Conservation (phyloP, 2,888 invertebrate species). For the Serrognathus titanus region DNA sequence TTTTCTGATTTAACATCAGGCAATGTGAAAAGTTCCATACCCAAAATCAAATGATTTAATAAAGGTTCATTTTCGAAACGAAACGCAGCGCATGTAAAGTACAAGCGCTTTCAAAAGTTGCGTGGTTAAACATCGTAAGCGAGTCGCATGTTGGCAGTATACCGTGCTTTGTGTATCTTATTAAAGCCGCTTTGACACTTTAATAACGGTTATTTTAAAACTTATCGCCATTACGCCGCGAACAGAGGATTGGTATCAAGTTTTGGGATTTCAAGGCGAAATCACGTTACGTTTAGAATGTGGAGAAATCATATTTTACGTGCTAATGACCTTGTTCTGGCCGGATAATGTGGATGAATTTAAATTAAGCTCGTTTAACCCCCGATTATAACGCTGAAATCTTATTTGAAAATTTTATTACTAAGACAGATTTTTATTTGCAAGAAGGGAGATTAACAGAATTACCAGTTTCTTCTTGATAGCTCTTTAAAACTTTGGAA, state of each 20-base stretch:
- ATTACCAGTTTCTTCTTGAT: too few relatives aligned
- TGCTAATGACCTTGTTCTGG: too few relatives aligned
- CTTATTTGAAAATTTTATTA: too few relatives aligned
- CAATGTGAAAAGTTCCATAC: neutral
- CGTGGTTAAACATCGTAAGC: conserved; percentile 29
- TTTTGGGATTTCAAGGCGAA: neutral
- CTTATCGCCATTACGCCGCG: conserved; percentile 34
- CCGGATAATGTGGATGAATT: too few relatives aligned
- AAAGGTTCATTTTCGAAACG: neutral
- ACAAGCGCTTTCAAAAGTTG: conserved; percentile 7
- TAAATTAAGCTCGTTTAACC: too few relatives aligned
- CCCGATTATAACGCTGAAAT: too few relatives aligned
- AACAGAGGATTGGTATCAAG: conserved; percentile 14
- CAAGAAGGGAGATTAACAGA: too few relatives aligned
- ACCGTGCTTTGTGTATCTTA: conserved; percentile 38
- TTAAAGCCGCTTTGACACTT: conserved; percentile 41
- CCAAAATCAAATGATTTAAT: neutral
- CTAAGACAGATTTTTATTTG: too few relatives aligned
- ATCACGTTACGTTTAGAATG: neutral
- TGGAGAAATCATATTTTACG: too few relatives aligned
- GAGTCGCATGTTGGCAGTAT: conserved; percentile 31
- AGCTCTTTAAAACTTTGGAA: too few relatives aligned
- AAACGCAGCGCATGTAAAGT: neutral
- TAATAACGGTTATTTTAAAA: conserved; percentile 43
- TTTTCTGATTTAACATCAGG: too few relatives aligned